Conservation (phyloP, 37 sponge, comb jelly and placozoan genomes). For the Cladorhizidae sp. region DNA sequence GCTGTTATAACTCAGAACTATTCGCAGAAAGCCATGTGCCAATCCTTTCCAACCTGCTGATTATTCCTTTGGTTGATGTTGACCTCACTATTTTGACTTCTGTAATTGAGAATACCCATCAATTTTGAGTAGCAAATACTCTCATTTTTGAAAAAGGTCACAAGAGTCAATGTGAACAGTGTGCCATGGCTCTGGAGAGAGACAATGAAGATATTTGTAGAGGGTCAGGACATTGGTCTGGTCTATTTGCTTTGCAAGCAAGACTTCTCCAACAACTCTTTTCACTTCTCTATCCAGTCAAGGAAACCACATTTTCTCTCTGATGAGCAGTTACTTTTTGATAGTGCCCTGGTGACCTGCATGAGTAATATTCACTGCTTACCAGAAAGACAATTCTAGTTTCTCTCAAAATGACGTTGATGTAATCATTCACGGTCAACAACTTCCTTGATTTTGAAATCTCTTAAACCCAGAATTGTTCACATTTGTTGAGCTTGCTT, state of each 20-base stretch:
- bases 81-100: conserved; percentile 38
- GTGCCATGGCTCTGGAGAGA: conserved; percentile 49
- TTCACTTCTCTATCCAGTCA: conserved; percentile 8
- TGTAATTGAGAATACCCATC: conserved; percentile 61
- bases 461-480: too few species aligned
- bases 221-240: too few species aligned
- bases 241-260: conserved; percentile 15
- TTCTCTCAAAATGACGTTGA: conserved; percentile 17
- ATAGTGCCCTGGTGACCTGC: conserved; percentile 45
- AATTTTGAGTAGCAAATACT: conserved; percentile 45
- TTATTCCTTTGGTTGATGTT: conserved; percentile 17
- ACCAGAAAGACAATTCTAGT: conserved; percentile 41
- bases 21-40: conserved; percentile 27
- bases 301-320: conserved; percentile 53
- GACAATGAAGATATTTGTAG: conserved; percentile 48
- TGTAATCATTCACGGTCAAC: conserved; percentile 18
- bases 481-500: too few species aligned
- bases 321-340: conserved; percentile 32
- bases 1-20: conserved; percentile 36
- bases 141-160: conserved; percentile 51
- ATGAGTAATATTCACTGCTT: conserved; percentile 26
- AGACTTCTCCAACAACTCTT: conserved; percentile 1
- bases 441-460: too few species aligned
- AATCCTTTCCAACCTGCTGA: conserved; percentile 9
- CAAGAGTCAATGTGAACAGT: conserved; percentile 42